Evolutionary conservation across 2,113 vertebrate genomes (phyloP).

Genomic region (Ammodytes marinus): DNA sequence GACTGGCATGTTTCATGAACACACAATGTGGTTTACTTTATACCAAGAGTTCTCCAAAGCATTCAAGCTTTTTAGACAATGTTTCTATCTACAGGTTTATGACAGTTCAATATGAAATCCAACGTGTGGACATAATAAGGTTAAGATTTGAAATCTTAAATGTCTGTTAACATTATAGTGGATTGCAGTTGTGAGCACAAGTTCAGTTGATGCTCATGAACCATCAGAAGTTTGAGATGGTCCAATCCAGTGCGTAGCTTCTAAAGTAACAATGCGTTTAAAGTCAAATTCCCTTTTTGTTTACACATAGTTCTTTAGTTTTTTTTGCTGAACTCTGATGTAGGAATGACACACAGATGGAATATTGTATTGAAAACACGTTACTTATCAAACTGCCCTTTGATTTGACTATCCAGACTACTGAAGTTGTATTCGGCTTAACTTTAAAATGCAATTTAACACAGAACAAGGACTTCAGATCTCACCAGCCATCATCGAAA

Average conservation of each 20-base stretch:
- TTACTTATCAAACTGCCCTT: no score
- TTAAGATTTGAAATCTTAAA: neutral
- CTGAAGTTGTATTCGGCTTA: neutral
- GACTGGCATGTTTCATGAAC: neutral
- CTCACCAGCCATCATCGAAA: neutral
- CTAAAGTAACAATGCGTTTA: no score
- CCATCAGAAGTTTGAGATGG: no score
- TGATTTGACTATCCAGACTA: neutral
- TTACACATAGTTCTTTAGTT: neutral
- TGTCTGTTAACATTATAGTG: neutral
- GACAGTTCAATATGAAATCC: neutral
- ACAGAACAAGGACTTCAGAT: neutral
- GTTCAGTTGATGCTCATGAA: no score
- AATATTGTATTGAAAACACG: neutral
- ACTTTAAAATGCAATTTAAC: neutral
- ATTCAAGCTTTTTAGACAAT: no score
- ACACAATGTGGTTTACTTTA: neutral
- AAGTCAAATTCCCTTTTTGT: no score
- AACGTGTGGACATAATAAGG: no score
- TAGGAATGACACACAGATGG: neutral
- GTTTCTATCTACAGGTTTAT: neutral
- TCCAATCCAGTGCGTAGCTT: no score
- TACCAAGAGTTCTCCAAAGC: neutral
- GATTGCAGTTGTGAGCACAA: neutral
- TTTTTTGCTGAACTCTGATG: neutral